Conservation (phyloP, 2,797 vertebrate genomes). For the Thunnus albacares region DNA sequence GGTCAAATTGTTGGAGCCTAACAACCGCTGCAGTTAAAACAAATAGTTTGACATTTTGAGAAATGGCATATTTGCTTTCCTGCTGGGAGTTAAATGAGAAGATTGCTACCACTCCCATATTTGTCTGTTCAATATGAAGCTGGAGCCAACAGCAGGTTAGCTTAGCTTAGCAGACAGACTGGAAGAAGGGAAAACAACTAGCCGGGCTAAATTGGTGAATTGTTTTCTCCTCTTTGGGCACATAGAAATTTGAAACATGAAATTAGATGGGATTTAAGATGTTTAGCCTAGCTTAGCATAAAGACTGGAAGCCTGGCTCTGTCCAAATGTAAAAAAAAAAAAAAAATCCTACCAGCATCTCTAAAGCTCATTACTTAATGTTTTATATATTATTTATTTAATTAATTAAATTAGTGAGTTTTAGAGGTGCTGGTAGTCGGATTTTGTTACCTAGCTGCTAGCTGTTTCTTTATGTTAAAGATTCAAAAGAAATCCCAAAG, state of each 20-base stretch:
- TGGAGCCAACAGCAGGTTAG: background rate
- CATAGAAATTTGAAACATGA: background rate
- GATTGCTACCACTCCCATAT: background rate
- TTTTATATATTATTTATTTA: background rate
- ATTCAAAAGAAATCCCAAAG: constrained; percentile 25
- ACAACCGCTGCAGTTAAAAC: background rate
- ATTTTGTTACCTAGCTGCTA: background rate
- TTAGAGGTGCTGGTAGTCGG: background rate
- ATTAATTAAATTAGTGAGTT: background rate
- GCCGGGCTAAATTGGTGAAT: no score
- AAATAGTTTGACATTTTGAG: constrained; percentile 26
- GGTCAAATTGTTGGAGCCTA: constrained; percentile 27
- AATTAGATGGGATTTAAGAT: background rate
- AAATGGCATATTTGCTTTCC: background rate
- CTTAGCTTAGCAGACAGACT: background rate
- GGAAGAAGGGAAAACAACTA: background rate
- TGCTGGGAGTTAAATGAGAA: background rate
- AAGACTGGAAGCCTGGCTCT: background rate
- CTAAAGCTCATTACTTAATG: background rate
- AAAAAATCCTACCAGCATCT: background rate
- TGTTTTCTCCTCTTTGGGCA: background rate
- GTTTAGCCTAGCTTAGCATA: background rate
- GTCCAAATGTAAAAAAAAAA: background rate
- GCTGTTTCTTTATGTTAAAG: background rate
- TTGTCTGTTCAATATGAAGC: background rate